Conservation (phyloP, 1,140 invertebrate genomes). For the Sweltsa coloradensis region DNA sequence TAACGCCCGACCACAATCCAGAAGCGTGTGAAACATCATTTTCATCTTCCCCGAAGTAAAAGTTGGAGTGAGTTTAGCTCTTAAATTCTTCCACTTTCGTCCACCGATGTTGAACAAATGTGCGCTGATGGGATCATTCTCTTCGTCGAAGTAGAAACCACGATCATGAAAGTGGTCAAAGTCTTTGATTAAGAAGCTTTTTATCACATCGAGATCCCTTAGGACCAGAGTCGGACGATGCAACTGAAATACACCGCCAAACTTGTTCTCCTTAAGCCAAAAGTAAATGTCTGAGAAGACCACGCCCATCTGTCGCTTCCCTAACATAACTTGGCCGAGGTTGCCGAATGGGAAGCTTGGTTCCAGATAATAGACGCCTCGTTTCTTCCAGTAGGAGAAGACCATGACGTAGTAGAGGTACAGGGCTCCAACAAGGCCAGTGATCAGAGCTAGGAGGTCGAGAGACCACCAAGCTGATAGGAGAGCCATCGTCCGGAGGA, state of each 20-base stretch:
- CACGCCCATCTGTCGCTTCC: constrained; percentile 14
- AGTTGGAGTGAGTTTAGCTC: constrained; percentile 32
- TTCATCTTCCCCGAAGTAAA: constrained; percentile 37
- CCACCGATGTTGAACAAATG: constrained; percentile 11
- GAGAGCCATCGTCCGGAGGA: no score
- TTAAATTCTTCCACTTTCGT: constrained; percentile 32
- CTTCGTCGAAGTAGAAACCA: constrained; percentile 35
- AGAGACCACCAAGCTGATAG: no score
- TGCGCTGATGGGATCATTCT: constrained; percentile 16
- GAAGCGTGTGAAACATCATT: constrained; percentile 30
- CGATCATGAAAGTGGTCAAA: constrained; percentile 42
- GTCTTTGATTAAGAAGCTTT: constrained; percentile 42
- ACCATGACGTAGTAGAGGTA: no score
- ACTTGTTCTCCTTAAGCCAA: not conserved
- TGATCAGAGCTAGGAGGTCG: no score
- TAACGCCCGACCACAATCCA: no score
- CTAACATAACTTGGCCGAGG: constrained; percentile 11
- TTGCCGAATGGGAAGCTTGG: constrained; percentile 27
- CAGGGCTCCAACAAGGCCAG: no score
- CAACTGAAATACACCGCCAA: constrained; percentile 1
- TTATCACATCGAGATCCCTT: constrained; percentile 36
- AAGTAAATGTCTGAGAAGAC: not conserved
- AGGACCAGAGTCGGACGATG: constrained; percentile 22
- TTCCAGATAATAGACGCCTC: constrained; percentile 27
- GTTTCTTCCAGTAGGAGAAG: constrained; percentile 31